Base-by-base conservation (phyloP, 2,888 invertebrate species). In the Boloria euphrosyne region DNA sequence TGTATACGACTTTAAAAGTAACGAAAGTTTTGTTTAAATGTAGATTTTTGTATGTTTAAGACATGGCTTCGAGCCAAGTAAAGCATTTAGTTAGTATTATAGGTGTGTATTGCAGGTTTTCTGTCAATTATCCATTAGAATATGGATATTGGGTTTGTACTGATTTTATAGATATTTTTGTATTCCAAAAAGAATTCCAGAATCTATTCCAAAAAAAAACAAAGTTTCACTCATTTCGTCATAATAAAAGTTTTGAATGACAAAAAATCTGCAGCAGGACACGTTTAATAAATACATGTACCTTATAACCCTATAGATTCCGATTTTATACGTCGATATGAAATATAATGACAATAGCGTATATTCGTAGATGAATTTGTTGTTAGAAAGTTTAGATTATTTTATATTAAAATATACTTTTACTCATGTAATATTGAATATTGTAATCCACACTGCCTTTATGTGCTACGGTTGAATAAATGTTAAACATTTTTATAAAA, bases 1-100 rank as follows among this genome's bases (percentile, higher is more conserved):
- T 88, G 90, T 92, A 89, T 91, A 90, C 85, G 90, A 92, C 79
- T 90, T 88, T 82, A 89, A 81, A 75, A 85, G 86, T 81, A 92
- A 92, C 74, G 92, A 92, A 70, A 92, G 92, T 86, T 92, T 92
- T 77, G 92, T 92, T 72, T 92, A 74, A 74, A 65, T 52, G 66
- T 70, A 71, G 54, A 44, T 38, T 69, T 70, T 68, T 70, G 53
- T 67, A 18, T 52, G 14, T 64, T 66, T 69, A 61, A 69, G 31
- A 38, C 10, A 62, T 80, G 83, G 81, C 79, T 66, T 3, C 18
- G 60, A 73, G 81, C 80, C 82, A 84, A 78, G 70, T 77, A 76
- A 78, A 81, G 83, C 82, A 80, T 83, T 83, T 80, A 82, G 67
- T 68, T 70, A 74, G 63, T 67, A 13, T 68, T 67, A 70, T 54